These are phyloP conservation scores for Corythaeola cristata DNA, from an alignment of 2,113 vertebrate genomes.

Conservation along the genomic window DNA sequence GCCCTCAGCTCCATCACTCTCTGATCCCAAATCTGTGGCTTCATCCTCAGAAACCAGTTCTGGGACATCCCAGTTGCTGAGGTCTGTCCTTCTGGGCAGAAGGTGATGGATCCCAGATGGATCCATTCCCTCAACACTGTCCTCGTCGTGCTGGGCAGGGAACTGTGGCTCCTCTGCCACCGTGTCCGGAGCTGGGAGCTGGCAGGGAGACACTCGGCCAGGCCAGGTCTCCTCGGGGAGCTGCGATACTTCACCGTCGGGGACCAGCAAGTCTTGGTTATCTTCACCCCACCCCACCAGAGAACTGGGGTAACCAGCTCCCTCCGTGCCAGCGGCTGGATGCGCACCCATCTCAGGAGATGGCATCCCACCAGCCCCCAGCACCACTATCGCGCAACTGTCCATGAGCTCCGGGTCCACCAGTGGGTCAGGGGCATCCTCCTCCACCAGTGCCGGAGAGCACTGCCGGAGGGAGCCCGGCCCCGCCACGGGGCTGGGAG, in stretches of 20 bases:
- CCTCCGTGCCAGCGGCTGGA: not conserved
- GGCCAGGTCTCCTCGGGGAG: not conserved
- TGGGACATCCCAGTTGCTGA: not conserved
- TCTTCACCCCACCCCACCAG: slow-evolving; percentile 49
- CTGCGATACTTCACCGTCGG: not conserved
- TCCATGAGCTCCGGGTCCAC: not conserved
- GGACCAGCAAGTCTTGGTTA: slow-evolving; percentile 25
- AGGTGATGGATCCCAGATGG: not conserved
- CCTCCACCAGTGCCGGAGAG: not conserved
- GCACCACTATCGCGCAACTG: not conserved
- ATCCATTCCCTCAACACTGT: not conserved
- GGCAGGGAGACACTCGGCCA: not conserved
- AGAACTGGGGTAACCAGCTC: not conserved
- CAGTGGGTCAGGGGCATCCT: not conserved
- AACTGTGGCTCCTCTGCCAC: slow-evolving; percentile 63
- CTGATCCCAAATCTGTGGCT: slow-evolving; percentile 2
- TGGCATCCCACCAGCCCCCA: not conserved
- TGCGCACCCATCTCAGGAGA: not conserved
- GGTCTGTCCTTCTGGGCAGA: slow-evolving; percentile 33
- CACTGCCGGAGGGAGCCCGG: not conserved
- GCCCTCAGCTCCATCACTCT: not conserved
- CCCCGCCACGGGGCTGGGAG: slow-evolving; percentile 51
- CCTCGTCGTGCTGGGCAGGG: slow-evolving; percentile 32
- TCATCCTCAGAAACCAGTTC: slow-evolving; percentile 40
- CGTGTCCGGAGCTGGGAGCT: not conserved